Evolutionary conservation across 2,888 invertebrate genomes (phyloP), one percentile per base, ranked within the genome.

Genomic region (Drosophila pullipes): DNA sequence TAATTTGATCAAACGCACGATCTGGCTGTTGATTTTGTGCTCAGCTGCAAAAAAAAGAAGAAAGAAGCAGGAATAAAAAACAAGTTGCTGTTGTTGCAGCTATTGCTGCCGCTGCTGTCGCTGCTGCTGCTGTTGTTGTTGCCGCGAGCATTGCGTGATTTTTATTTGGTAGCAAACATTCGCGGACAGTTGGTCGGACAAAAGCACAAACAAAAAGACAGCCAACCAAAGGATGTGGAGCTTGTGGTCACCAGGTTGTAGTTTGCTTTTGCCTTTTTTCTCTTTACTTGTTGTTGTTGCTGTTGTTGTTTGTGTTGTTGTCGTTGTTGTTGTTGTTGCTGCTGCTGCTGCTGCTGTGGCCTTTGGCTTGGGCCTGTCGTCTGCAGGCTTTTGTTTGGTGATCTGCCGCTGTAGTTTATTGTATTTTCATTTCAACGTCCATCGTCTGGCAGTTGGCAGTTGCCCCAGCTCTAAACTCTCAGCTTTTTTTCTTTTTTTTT

Each of bases 1-100:
- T 92, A 93, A 93, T 93, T 92, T 92, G 92, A 92, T 92, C 92
- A 91, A 91, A 90, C 89, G 91, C 92, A 91, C 92, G 92, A 91
- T 89, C 92, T 89, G 82, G 73, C 88, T 88, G 85, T 86, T 86
- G 85, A 86, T 86, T 86, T 78, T 81, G 49, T 66, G 57, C 80
- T 64, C 59, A 61, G 64, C 74, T 63, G 65, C 69, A 71, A 64
- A 72, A 72, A 53, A 33, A 9, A 22, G 22, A 25, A 1, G 25
- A 44, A 28, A 50, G 18, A 13, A 18, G 30, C 35, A 58, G 33
- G 11, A 28, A 35, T 31, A 31, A 39, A 61, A 16, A 18, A 57
- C 49, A 39, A 62, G 80, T 71, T 81, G 82, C 69, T 75, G 75
- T 31, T 81, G 74, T 30, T 49, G 75, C 49, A 47, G 47, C 13